Evolutionary conservation across 2,113 vertebrate species (phyloP).

Genomic region (Zeus faber): DNA sequence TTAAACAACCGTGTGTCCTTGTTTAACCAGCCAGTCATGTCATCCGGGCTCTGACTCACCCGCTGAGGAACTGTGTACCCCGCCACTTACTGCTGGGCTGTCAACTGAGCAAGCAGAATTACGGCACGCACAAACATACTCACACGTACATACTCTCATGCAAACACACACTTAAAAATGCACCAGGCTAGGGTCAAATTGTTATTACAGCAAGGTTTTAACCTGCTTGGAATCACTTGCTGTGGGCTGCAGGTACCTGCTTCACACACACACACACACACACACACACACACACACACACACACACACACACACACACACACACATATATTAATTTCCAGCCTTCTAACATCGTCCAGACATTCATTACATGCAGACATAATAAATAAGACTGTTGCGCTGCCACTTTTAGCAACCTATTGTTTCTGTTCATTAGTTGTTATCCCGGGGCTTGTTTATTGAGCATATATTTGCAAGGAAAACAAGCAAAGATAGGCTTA

Average conservation of each 20-base stretch:
- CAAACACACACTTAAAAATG: conserved; percentile 9
- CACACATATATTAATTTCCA: too few relatives aligned
- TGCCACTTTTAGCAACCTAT: too few relatives aligned
- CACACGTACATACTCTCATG: conserved; percentile 7
- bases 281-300: not conserved
- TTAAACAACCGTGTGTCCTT: conserved; percentile 28
- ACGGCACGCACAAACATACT: not conserved
- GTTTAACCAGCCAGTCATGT: conserved; percentile 44
- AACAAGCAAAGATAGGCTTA: too few relatives aligned
- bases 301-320: conserved; percentile 17
- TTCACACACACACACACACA: conserved; percentile 9
- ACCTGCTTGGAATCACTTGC: too few relatives aligned
- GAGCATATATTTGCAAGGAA: too few relatives aligned
- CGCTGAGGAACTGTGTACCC: conserved; percentile 20
- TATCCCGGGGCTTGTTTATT: too few relatives aligned
- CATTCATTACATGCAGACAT: too few relatives aligned
- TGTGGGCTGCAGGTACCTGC: conserved; percentile 9
- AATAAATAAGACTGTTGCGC: too few relatives aligned
- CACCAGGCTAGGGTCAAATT: conserved; percentile 5
- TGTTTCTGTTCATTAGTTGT: too few relatives aligned
- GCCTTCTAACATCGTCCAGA: too few relatives aligned
- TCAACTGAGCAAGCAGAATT: conserved; percentile 26
- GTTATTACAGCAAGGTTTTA: not conserved
- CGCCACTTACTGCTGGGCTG: conserved; percentile 28
- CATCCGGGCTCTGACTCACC: conserved; percentile 44